Base-by-base conservation (phyloP, 23 tunicate species). In the Halocynthia aurantium region DNA sequence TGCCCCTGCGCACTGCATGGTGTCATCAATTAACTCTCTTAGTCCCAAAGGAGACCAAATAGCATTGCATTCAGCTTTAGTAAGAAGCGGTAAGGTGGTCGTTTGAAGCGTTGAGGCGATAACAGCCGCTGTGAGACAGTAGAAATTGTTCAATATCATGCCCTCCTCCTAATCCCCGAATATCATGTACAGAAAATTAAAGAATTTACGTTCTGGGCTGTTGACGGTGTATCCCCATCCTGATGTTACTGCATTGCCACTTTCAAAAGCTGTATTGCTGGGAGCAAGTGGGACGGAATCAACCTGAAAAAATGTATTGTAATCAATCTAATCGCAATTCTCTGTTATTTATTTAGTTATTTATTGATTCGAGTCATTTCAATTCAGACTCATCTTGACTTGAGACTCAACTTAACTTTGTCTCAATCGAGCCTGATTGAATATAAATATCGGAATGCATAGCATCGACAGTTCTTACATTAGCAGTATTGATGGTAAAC, bases 221-320 rank as follows among this genome's bases (percentile, higher is more conserved):
- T 73, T 90, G 75, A 54, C 4, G 44, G 44, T 71, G 86, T 84
- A 90, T 57, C 96, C 96, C 96, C 96, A 90, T 60, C 96, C 96
- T 13, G 87, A 81, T 12, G 88, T 73, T 17, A 52, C 10, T 6
- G 96, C 96, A 10, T 19, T 61, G n/a, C 96, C 96, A 49, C 76
- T 31, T 31, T 31, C 44, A 60, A 85, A 90, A 12, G 72, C 82
- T 6, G 44, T 40, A 15, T 85, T 85, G 6, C 74, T 62, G 10
- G 31, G 75, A 6, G 88, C 83, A 69, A 90, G 51, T 15, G 51
- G 50, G 51, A 90, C 80, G 0, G 83, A 54, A 54, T 64, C 82
- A 7, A 90, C 90, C 96, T 90, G n/a, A 52, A 12, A 61, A 55
- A 50, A 71, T 20, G 17, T 58, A 13, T 15, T 58, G 17, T 58